A percentile compares a stretch with the other conserved stretches of the same genome.
Evolutionary conservation across 2,113 vertebrate genomes (phyloP).

Genomic region (Globicephala melas): DNA sequence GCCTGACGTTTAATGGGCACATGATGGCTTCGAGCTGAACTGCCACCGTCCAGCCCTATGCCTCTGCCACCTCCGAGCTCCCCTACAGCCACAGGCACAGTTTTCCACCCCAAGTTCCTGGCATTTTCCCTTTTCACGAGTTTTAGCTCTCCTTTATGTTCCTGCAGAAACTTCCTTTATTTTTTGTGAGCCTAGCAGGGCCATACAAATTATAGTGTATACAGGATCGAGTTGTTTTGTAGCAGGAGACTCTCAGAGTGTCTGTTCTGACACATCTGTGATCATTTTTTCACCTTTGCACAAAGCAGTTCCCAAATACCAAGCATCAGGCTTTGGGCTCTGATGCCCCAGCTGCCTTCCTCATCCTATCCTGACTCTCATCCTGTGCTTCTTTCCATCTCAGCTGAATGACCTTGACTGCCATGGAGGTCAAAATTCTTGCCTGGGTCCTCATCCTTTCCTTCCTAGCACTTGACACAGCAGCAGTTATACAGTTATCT

Average conservation of each 20-base stretch:
- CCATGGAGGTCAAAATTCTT: neutral
- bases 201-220: rapidly evolving
- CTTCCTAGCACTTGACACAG: neutral
- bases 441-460: neutral
- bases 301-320: neutral
- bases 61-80: neutral
- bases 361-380: neutral
- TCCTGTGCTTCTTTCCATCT: neutral
- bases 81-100: no score
- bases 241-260: neutral
- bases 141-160: neutral
- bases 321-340: neutral
- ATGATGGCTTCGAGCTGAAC: neutral
- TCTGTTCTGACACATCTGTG: neutral
- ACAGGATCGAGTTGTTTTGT: neutral
- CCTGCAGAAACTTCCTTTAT: neutral
- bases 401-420: neutral
- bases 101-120: neutral
- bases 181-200: neutral
- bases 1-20: neutral
- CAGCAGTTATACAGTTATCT: neutral
- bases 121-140: neutral
- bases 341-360: neutral
- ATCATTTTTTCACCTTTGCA: neutral
- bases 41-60: neutral